Base-by-base conservation (phyloP, 35 echinoderm and acorn worm genomes). In the Acanthaster planci region DNA sequence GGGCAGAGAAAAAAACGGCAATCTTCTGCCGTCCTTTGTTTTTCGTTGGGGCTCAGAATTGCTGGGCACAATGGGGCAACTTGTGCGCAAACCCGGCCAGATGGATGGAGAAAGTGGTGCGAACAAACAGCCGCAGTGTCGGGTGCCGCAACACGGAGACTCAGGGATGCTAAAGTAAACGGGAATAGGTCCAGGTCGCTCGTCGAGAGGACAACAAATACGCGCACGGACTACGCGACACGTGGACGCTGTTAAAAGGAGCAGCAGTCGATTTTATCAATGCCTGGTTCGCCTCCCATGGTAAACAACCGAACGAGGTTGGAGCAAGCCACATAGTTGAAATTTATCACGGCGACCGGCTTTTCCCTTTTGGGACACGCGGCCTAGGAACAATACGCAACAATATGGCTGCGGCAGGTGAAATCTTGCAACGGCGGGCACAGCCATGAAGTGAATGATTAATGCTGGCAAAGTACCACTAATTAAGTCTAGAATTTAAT, bases 401-500 rank as follows among this genome's bases (percentile, higher is more conserved):
- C 76, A 53, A 53, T 51, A 86, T 29, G 32, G 67, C 52, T 17
- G n/a, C 67, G 84, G 77, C 84, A 86, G 84, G 84, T 86, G 84
- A 86, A 86, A 77, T 77, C 39, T 42, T 86, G 51, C 84, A 76
- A 78, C 75, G 84, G 75, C 84, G 84, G 76, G 64, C 64, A 39
- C 75, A 76, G 77, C 51, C 67, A 76, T 40, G 64, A 77, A 50
- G 84, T 78, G 84, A 86, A 86, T 86, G 84, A 86, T 86, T 86
- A 86, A 86, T 86, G 84, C 84, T 86, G 55, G 67, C 84, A 86
- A 86, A 86, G 84, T 86, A 86, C 84, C 84, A 68, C 84, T 86
- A 86, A 86, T 86, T 86, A 86, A 86, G 84, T 86, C 22, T 86
- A 78, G 68, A 86, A 86, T 86, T 86, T 86, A 86, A 86, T 76